These are phyloP conservation scores for Mystacornis crossleyi DNA, from an alignment of 2,113 vertebrate species.

Conservation along the genomic window DNA sequence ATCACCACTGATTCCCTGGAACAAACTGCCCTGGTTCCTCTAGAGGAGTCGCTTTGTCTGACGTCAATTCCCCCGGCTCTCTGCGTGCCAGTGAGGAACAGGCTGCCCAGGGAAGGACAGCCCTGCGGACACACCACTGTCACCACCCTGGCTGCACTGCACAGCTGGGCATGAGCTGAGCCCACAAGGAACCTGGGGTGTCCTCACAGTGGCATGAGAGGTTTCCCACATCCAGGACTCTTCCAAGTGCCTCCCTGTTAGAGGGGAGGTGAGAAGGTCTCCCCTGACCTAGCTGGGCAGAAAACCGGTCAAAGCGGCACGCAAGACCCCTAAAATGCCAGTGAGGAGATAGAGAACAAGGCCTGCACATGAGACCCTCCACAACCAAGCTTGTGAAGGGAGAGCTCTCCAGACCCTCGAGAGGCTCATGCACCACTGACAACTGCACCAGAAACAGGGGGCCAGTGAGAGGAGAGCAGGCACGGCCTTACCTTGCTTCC, in stretches of 20 bases:
- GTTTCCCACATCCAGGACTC: neutral
- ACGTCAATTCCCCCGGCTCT: neutral
- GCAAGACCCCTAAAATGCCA: neutral
- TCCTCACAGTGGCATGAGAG: neutral
- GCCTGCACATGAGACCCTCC: neutral
- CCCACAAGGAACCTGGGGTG: neutral
- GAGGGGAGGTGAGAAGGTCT: neutral
- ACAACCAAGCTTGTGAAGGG: neutral
- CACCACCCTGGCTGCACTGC: neutral
- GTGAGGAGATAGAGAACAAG: neutral
- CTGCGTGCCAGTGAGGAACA: neutral
- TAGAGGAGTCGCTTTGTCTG: neutral
- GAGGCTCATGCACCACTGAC: neutral
- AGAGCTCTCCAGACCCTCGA: neutral
- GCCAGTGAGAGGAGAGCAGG: rapidly evolving
- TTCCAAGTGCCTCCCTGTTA: neutral
- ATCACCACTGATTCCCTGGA: neutral
- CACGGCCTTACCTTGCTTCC: slow-evolving; percentile 90
- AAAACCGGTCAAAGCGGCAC: neutral
- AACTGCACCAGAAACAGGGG: neutral
- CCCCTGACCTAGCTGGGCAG: neutral
- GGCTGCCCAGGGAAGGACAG: neutral
- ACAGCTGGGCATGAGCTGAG: neutral
- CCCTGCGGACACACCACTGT: neutral
- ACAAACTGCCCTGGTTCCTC: neutral